phyloP scores from a whole-genome alignment of 2,113 vertebrate genomes.

The Platichthys flesus region DNA sequence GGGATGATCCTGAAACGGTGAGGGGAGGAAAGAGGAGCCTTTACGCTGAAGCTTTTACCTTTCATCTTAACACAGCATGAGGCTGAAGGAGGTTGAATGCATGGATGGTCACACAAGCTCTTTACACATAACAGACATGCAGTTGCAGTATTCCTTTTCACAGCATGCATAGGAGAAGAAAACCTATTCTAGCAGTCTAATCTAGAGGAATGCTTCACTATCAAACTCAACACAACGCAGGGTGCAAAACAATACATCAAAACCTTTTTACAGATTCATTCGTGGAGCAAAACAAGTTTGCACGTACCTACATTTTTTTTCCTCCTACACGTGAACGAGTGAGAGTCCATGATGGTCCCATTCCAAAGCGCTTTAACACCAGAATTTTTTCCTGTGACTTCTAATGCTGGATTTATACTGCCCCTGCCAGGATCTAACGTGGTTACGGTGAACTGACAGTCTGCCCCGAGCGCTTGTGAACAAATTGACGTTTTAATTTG shows the following conservation, averaged over 20 bases:
- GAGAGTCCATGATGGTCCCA: conserved; percentile 80
- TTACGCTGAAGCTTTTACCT: no score
- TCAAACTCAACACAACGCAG: not conserved
- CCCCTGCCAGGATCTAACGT: conserved; percentile 65
- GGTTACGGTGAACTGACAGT: conserved; percentile 76
- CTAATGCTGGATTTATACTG: conserved; percentile 78
- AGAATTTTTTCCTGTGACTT: conserved; percentile 51
- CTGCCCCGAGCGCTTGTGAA: conserved; percentile 56
- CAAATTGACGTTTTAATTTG: no score
- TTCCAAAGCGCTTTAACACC: conserved; percentile 58
- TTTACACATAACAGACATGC: conserved; percentile 7
- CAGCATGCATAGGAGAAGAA: not conserved
- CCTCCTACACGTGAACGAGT: conserved; percentile 77
- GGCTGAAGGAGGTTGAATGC: conserved; percentile 10
- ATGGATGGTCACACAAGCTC: conserved; percentile 7
- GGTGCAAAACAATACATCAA: conserved; percentile 12
- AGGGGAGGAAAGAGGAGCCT: not conserved
- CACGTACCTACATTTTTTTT: conserved; percentile 84
- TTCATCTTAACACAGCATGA: not conserved
- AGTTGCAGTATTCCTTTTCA: conserved; percentile 1
- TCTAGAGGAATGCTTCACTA: not conserved
- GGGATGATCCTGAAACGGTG: not conserved
- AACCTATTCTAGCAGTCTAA: not conserved
- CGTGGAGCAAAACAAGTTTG: conserved; percentile 38
- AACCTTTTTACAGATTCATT: not conserved